A percentile compares a stretch with the other conserved stretches of the same genome.
phyloP scores from a whole-genome alignment of 2,888 invertebrate genomes.

The Mamestra brassicae region DNA sequence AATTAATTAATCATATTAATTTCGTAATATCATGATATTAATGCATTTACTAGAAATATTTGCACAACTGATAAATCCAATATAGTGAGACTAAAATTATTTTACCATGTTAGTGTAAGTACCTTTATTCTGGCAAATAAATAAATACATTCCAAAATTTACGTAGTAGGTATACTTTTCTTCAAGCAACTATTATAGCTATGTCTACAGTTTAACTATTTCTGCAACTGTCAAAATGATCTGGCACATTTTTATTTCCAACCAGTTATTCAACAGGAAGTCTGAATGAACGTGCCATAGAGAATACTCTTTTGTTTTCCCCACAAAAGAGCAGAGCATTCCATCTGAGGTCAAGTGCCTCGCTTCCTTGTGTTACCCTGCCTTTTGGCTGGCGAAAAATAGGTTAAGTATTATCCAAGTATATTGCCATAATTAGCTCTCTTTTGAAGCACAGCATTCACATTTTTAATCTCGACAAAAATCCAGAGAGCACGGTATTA shows the following conservation, averaged over 20 bases:
- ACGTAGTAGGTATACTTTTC: not conserved
- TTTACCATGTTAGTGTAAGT: too few species aligned
- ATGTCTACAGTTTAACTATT: too few species aligned
- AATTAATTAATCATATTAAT: too few species aligned
- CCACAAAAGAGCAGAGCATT: conserved; percentile 1
- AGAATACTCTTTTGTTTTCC: conserved; percentile 27
- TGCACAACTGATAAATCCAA: too few species aligned
- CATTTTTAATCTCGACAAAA: conserved; percentile 30
- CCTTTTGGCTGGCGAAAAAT: conserved; percentile 29
- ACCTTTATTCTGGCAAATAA: too few species aligned
- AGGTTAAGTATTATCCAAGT: conserved; percentile 37
- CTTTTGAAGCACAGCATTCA: conserved; percentile 23
- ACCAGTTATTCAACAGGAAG: not conserved
- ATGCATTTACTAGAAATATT: too few species aligned
- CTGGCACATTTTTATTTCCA: conserved; percentile 2
- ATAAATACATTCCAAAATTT: too few species aligned
- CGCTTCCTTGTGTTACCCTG: conserved; percentile 12
- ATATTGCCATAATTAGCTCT: conserved; percentile 26
- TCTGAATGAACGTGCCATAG: not conserved
- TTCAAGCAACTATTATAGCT: not conserved
- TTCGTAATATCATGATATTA: too few species aligned
- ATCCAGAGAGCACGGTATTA: conserved; percentile 16
- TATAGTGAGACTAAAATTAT: too few species aligned
- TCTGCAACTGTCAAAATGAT: not conserved
- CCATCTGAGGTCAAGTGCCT: conserved; percentile 25